A percentile compares a stretch with the other conserved stretches of the same genome.
These are phyloP conservation scores for Pipistrellus nathusii DNA, from an alignment of 2,797 vertebrate species.

Conservation along the genomic window DNA sequence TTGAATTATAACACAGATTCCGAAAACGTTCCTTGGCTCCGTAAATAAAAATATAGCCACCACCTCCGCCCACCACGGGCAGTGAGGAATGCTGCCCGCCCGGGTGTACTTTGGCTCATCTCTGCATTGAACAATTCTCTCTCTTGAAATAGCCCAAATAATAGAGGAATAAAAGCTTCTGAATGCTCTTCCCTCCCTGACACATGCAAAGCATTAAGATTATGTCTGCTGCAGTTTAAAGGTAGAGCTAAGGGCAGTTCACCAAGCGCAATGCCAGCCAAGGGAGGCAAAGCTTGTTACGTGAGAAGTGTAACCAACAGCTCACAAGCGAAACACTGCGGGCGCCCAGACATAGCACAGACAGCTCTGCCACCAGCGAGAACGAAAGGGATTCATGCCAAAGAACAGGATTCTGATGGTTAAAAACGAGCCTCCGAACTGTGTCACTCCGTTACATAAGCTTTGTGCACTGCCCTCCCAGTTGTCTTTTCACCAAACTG, in stretches of 20 bases:
- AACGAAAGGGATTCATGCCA: background rate
- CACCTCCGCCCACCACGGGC: background rate
- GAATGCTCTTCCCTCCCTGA: background rate
- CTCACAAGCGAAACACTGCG: constrained; percentile 29
- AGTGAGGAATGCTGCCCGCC: constrained; percentile 20
- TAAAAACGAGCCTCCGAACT: background rate
- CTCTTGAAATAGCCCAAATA: constrained; percentile 60
- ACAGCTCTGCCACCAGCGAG: constrained; percentile 22
- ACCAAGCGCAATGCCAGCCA: background rate
- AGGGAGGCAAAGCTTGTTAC: constrained; percentile 5
- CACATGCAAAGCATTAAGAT: constrained; percentile 68
- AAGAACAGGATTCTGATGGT: background rate
- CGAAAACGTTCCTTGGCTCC: constrained; percentile 59
- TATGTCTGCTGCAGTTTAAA: constrained; percentile 55
- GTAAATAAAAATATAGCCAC: constrained; percentile 2
- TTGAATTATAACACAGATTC: constrained; percentile 65
- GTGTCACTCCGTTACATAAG: constrained; percentile 65
- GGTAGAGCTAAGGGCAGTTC: constrained; percentile 37
- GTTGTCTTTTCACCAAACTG: constrained; percentile 62
- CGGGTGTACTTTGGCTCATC: background rate
- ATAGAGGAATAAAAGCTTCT: constrained; percentile 9
- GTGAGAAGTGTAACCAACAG: constrained; percentile 29
- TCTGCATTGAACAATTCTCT: constrained; percentile 9
- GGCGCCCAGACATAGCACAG: constrained; percentile 57
- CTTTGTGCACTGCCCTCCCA: background rate